A percentile compares a stretch with the other conserved stretches of the same genome.
These are phyloP conservation scores for Drosophila tani DNA, from an alignment of 1,140 invertebrate genomes.

Conservation along the genomic window DNA sequence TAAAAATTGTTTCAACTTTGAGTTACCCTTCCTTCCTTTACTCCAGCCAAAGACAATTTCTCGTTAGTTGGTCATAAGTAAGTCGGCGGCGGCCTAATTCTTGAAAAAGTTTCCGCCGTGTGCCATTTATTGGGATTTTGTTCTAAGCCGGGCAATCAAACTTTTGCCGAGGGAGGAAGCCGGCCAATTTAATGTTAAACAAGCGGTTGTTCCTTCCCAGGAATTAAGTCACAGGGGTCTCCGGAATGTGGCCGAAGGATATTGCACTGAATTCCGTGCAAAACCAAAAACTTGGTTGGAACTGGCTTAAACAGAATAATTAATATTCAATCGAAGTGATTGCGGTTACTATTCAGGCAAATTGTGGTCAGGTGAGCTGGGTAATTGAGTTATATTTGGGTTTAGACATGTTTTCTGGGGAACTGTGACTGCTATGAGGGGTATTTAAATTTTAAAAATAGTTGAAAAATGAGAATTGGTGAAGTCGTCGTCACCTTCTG, in stretches of 20 bases:
- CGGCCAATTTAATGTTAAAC: conserved; percentile 10
- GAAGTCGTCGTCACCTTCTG: neutral
- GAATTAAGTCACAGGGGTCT: neutral
- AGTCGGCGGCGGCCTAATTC: conserved; percentile 8
- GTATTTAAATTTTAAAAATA: neutral
- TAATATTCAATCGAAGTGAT: conserved; percentile 30
- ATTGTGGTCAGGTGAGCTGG: neutral
- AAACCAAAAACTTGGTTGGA: conserved; percentile 3
- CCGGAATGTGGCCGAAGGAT: neutral
- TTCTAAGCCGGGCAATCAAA: conserved; percentile 44
- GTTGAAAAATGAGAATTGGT: neutral
- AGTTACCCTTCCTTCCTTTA: too few relatives aligned
- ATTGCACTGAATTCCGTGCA: conserved; percentile 1
- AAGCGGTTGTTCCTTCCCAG: neutral
- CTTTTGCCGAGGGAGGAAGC: conserved; percentile 6
- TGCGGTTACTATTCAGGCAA: neutral
- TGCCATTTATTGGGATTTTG: conserved; percentile 38
- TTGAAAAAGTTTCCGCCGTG: conserved; percentile 33
- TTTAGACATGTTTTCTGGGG: too few relatives aligned
- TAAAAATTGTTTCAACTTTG: conserved; percentile 11
- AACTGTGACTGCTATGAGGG: too few relatives aligned
- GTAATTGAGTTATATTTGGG: neutral
- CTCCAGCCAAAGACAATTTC: neutral
- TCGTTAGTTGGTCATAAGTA: conserved; percentile 8
- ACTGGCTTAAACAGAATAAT: conserved; percentile 10